Evolutionary conservation across 2,888 invertebrate species (phyloP), one percentile per base, ranked within the genome.

Genomic region (Meganola albula): DNA sequence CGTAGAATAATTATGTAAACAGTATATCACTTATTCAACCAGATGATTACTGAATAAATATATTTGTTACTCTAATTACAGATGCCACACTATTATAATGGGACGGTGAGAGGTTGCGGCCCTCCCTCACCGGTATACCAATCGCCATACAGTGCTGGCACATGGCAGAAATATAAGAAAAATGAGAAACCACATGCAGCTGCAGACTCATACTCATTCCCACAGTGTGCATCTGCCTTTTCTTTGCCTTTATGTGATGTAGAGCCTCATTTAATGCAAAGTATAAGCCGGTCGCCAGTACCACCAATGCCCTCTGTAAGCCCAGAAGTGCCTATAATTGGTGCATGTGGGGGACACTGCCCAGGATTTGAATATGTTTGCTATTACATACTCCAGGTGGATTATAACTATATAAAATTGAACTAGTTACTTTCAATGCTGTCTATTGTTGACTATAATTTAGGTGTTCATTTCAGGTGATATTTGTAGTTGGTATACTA

Each of bases 331-430:
- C 87, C 88, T 29, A 87, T 89, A 25, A 88, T 90, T 38, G 89
- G 90, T 42, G 90, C 90, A 12, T 91, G 91, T 66, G 91, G 91
- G 7, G 91, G 91, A 3, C 90, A 90, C 61, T 91, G 91, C 48
- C 89, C 90, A 44, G 90, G 89, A 44, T 90, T 90, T 78, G 91
- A 91, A 82, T 90, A 90, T 80, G 89, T 91, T 52, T 91, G 90
- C 75, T 91, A 91, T 71, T 90, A 90, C 68, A 89, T 90, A 58
- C 79, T 91, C 58, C 90, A 90, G 87, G 90, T 90, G 59, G 25
- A 44, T 32, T 10, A 26, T 7, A 11, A 9, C 2, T 18, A 13
- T 8, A 16, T 9, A 10, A 20, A 5, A 6, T 9, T 3, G 7
- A n/a, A n/a, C n/a, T n/a, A n/a, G n/a, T n/a, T n/a, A n/a, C n/a